Evolutionary conservation across 2,113 vertebrate species (phyloP).

Genomic region (Indicator indicator): DNA sequence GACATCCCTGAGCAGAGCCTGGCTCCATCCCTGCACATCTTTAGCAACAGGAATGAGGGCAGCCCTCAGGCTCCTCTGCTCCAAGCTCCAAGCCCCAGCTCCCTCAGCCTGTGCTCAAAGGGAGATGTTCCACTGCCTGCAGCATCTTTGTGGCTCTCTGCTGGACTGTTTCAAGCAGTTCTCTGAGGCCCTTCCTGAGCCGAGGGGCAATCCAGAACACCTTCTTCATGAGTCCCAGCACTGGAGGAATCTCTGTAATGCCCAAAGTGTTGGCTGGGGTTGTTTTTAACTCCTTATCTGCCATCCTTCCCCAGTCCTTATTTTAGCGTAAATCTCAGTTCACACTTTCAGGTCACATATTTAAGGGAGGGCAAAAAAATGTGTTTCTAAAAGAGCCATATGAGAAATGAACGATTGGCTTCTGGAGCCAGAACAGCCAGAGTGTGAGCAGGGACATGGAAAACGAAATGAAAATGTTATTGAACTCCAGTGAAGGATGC

Average conservation of each 20-base stretch:
- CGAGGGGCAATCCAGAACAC: no score
- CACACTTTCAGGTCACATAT: background rate
- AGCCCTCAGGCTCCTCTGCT: no score
- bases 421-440: background rate
- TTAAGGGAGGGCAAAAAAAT: background rate
- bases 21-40: no score
- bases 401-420: slow-evolving; percentile 33
- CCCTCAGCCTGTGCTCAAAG: no score
- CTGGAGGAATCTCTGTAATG: background rate
- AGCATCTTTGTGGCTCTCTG: no score
- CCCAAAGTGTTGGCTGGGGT: background rate
- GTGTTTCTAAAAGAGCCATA: background rate
- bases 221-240: background rate
- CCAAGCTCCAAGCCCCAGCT: no score
- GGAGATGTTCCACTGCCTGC: no score
- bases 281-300: background rate
- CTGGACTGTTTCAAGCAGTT: no score
- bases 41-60: no score
- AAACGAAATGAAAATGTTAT: background rate
- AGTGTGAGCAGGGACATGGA: background rate
- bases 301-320: background rate
- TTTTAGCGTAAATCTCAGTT: background rate
- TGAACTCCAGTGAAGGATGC: background rate
- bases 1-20: no score
- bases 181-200: no score